phyloP scores from a whole-genome alignment of 2,888 invertebrate genomes.

The Scelioninae gen. 1 region DNA sequence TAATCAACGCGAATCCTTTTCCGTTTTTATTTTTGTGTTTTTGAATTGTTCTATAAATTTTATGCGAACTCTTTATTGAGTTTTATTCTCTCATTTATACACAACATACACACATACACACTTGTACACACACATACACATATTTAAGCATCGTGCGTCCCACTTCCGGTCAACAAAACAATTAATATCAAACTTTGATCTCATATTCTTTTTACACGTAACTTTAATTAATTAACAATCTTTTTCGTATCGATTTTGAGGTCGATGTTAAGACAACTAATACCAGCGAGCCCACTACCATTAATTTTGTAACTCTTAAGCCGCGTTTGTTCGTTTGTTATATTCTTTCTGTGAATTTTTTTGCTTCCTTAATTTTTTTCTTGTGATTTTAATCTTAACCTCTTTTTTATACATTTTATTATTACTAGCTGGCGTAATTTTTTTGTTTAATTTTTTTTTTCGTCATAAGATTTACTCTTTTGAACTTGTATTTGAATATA shows the following conservation, averaged over 20 bases:
- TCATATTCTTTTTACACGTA: constrained; percentile 82
- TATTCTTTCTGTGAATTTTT: constrained; percentile 60
- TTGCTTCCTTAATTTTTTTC: constrained; percentile 68
- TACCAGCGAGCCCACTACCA: constrained; percentile 78
- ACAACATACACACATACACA: constrained; percentile 30
- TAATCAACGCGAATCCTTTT: constrained; percentile 54
- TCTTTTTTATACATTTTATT: constrained; percentile 12
- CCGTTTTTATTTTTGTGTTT: constrained; percentile 70
- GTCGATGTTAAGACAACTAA: constrained; percentile 74
- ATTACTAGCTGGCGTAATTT: constrained; percentile 26
- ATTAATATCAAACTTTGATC: constrained; percentile 82
- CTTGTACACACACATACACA: no score
- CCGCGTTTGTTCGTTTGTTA: constrained; percentile 72
- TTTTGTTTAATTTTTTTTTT: background rate
- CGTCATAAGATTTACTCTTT: constrained; percentile 34
- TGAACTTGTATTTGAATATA: constrained; percentile 46
- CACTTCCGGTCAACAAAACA: constrained; percentile 75
- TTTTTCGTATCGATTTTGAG: constrained; percentile 69
- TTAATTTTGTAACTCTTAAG: constrained; percentile 73
- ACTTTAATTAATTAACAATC: constrained; percentile 74
- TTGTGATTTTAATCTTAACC: constrained; percentile 66
- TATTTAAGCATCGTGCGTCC: constrained; percentile 67
- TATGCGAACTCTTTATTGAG: constrained; percentile 69
- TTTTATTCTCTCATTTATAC: constrained; percentile 55
- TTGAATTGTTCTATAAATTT: constrained; percentile 70